Evolutionary conservation across 2,113 vertebrate genomes (phyloP), one percentile per base, ranked within the genome.

Genomic region (Xiphophorus hellerii): DNA sequence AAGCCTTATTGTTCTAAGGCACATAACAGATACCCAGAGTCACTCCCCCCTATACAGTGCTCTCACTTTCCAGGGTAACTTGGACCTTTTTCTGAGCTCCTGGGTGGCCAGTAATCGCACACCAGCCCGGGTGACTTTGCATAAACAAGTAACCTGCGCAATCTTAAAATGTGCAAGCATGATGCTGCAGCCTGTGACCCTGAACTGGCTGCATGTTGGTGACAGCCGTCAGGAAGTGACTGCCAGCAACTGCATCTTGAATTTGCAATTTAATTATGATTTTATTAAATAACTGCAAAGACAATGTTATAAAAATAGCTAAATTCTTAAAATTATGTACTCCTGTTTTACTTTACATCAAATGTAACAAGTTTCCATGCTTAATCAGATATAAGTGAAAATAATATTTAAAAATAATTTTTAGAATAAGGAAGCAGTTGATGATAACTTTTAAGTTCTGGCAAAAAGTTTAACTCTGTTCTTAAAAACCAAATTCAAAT

Each of bases 41-140:
- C 11, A 27, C 65, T 86, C 90, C 87, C 48, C 22, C 20, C 20
- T 51, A 77, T 78, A 61, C 69, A 35, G 73, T 8, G 71, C 84
- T 88, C 90, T 92, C 89, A 74, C 89, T 87, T 92, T 92, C 87
- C 84, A 91, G 73, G 77, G 90, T 87, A 90, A 92, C 79, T 83
- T 84, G 84, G 77, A 92, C 66, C 13, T 76, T 80, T 79, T 76
- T 75, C 71, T 44, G 79, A 71, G 60, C 76, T 33, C 83, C 88
- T 61, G 87, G 83, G 90, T 81, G 89, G 89, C 86, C 84, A 77
- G 89, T 79, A 89, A 92, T 88, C 51, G 35, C 81, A 89, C 88
- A 91, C 86, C 78, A 75, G 63, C 35, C 75, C 54, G 30, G 69
- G 58, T 77, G 81, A 74, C 84, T 87, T 82, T 71, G 42, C 70